phyloP scores from a whole-genome alignment of 2,113 vertebrate genomes.

The Hystrix brachyura region DNA sequence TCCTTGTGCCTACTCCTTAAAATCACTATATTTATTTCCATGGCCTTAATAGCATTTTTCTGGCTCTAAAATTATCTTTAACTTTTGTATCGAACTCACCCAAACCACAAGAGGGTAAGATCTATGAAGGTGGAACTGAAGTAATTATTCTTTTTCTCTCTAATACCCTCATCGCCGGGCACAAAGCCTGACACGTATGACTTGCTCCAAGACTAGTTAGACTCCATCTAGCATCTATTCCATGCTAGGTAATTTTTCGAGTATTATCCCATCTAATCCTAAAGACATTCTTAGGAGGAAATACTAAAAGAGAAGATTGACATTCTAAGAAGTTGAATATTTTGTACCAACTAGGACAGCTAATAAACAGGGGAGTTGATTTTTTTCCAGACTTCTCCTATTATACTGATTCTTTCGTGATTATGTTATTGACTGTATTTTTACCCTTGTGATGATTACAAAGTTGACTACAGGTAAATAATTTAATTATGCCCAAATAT shows the following conservation, averaged over 20 bases:
- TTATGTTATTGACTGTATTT: neutral
- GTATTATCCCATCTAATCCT: neutral
- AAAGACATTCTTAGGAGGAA: neutral
- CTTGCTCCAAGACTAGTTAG: neutral
- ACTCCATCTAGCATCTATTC: neutral
- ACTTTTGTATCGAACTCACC: neutral
- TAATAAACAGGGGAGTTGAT: neutral
- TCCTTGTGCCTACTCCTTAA: neutral
- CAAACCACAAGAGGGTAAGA: neutral
- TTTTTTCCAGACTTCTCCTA: neutral
- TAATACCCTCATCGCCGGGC: neutral
- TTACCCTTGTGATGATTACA: neutral
- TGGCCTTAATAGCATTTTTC: neutral
- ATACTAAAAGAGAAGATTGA: neutral
- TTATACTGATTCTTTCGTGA: neutral
- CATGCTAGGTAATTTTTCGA: neutral
- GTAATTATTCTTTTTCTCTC: neutral
- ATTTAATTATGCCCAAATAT: neutral
- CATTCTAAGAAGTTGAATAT: neutral
- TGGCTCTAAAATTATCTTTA: neutral
- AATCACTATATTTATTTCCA: neutral
- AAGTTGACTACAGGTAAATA: neutral
- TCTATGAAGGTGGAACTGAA: neutral
- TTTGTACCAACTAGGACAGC: neutral
- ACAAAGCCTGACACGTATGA: neutral